Conservation (phyloP, 2,888 invertebrate genomes). For the Pollenia angustigena region DNA sequence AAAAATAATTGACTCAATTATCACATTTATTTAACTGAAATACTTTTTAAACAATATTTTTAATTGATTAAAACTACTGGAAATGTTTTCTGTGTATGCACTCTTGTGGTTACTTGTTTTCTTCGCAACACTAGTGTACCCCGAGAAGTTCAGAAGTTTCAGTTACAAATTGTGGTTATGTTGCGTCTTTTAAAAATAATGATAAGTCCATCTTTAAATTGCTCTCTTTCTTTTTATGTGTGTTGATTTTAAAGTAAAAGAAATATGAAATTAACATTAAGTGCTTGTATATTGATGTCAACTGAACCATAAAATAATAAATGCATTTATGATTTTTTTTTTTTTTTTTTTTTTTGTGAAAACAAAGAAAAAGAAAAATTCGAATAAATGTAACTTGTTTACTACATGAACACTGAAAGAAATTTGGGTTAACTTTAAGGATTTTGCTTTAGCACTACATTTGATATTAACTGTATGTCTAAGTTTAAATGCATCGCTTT, state of each 20-base stretch:
- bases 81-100: too few species aligned
- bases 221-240: constrained; percentile 36
- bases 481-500: too few species aligned
- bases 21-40: too few species aligned
- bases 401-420: constrained; percentile 24
- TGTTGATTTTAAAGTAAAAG: constrained; percentile 37
- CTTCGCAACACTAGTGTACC: constrained; percentile 28
- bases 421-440: not conserved
- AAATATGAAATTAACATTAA: constrained; percentile 55
- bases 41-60: too few species aligned
- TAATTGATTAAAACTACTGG: too few species aligned
- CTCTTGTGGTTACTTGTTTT: not conserved
- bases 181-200: constrained; percentile 58
- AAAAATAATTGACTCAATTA: too few species aligned
- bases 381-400: constrained; percentile 23
- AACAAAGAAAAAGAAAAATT: constrained; percentile 22
- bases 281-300: constrained; percentile 53
- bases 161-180: constrained; percentile 70
- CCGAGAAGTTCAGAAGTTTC: constrained; percentile 23
- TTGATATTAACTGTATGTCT: too few species aligned
- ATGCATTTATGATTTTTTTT: constrained; percentile 67
- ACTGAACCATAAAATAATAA: constrained; percentile 60
- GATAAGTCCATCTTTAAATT: constrained; percentile 58
- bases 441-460: too few species aligned
- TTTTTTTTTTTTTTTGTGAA: constrained; percentile 16